phyloP scores from a whole-genome alignment of 2,113 vertebrate species.

The Sminthopsis crassicaudata region DNA sequence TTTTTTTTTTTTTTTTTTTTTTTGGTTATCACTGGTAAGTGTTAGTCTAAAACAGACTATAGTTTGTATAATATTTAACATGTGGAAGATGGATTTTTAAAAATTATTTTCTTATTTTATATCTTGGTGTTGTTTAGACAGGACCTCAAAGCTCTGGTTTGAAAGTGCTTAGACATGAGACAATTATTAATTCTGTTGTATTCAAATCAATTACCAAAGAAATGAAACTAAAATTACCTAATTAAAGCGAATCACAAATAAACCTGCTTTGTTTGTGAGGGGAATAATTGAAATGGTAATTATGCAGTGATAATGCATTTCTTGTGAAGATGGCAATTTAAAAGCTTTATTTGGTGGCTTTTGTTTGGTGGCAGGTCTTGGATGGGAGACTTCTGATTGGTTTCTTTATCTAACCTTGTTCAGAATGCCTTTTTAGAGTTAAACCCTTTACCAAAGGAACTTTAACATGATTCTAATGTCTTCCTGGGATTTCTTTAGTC shows the following conservation, averaged over 20 bases:
- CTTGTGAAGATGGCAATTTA: constrained; percentile 60
- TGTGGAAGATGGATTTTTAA: neutral
- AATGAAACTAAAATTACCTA: constrained; percentile 82
- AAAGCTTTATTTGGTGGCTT: constrained; percentile 65
- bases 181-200: constrained; percentile 79
- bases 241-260: constrained; percentile 83
- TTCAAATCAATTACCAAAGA: constrained; percentile 77
- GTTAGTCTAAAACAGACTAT: neutral
- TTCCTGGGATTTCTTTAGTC: constrained; percentile 63
- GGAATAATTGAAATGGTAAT: constrained; percentile 77
- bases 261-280: constrained; percentile 76
- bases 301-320: constrained; percentile 69
- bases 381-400: constrained; percentile 57
- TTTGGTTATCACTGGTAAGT: constrained; percentile 6
- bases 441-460: neutral
- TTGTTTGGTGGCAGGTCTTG: constrained; percentile 48
- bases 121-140: constrained; percentile 2
- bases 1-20: constrained; percentile 31
- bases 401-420: constrained; percentile 49
- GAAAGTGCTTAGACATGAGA: constrained; percentile 74
- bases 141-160: constrained; percentile 24
- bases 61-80: constrained; percentile 5
- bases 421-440: neutral
- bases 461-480: constrained; percentile 40
- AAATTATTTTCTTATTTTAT: constrained; percentile 31